Base-by-base conservation (phyloP, 2,797 vertebrate species). In the Karalla daura region DNA sequence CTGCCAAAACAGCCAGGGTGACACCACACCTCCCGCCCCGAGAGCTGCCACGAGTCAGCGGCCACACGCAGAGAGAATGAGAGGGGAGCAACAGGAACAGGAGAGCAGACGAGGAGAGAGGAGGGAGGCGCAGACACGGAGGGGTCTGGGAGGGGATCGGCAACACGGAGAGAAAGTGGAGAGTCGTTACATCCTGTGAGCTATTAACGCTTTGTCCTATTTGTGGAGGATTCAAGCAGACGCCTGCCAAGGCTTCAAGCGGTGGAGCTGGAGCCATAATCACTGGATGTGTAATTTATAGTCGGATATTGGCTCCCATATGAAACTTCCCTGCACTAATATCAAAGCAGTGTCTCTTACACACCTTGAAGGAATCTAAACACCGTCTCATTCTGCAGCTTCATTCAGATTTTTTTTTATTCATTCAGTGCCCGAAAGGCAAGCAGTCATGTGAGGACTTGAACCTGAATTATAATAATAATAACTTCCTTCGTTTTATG, bases 1-100 rank as follows among this genome's bases (percentile, higher is more conserved):
- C 92, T 89, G 84, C 81, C 88, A 83, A 81, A 92, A 85, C 90
- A 94, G 91, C 89, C 86, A 67, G 86, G 74, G 84, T 68, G 56
- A 49, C 79, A 60, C 65, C 72, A 70, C 76, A 80, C 77, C 87
- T 68, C 88, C 79, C 55, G 37, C 69, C 28, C 63, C 54, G 78
- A 74, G 40, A 47, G 61, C 63, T n/a, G 76, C 74, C 70, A 65
- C 59, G 17, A 79, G 77, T 63, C 72, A 64, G 35, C 50, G 51
- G 49, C 55, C 70, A 33, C 83, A 86, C 2, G 76, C 76, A 20
- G 89, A 36, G 85, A 85, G 75, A 76, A 85, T 75, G 68, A 86
- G 74, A 83, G 68, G 73, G 62, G 37, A 66, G 63, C 68, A 41
- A 69, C 66, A 33, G 59, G 74, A 69, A 70, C n/a, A 30, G 28